These are phyloP conservation scores for Tapera naevia DNA, from an alignment of 2,797 vertebrate genomes.

Conservation along the genomic window DNA sequence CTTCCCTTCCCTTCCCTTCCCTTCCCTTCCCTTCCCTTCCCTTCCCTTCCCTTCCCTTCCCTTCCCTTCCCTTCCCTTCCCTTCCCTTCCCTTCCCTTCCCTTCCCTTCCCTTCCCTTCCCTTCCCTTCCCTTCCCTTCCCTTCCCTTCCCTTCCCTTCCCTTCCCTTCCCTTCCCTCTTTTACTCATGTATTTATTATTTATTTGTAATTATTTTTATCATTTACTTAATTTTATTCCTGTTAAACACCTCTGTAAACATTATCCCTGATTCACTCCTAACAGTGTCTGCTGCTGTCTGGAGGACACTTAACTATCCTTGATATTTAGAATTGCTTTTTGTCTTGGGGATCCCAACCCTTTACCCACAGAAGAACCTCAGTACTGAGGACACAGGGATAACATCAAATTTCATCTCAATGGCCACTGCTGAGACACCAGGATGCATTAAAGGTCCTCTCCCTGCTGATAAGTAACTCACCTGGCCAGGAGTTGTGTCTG, in stretches of 20 bases:
- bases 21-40: neutral
- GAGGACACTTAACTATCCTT: neutral
- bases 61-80: neutral
- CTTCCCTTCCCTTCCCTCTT: too few species aligned
- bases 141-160: neutral
- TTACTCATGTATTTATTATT: too few species aligned
- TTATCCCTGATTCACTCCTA: neutral
- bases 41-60: neutral
- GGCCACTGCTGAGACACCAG: neutral
- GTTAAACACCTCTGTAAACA: neutral
- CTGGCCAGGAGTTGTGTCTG: neutral
- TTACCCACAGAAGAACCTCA: fast-evolving
- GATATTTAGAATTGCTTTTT: neutral
- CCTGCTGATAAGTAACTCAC: neutral
- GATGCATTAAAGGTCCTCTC: neutral
- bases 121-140: neutral
- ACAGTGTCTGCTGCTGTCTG: neutral
- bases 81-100: neutral
- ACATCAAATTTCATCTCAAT: neutral
- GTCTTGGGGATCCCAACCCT: neutral
- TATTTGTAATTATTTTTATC: too few species aligned
- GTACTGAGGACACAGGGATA: neutral
- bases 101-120: neutral
- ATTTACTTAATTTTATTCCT: neutral
- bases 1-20: neutral